Base-by-base conservation (phyloP, 2,113 vertebrate genomes). In the Phalacrocorax pelagicus region DNA sequence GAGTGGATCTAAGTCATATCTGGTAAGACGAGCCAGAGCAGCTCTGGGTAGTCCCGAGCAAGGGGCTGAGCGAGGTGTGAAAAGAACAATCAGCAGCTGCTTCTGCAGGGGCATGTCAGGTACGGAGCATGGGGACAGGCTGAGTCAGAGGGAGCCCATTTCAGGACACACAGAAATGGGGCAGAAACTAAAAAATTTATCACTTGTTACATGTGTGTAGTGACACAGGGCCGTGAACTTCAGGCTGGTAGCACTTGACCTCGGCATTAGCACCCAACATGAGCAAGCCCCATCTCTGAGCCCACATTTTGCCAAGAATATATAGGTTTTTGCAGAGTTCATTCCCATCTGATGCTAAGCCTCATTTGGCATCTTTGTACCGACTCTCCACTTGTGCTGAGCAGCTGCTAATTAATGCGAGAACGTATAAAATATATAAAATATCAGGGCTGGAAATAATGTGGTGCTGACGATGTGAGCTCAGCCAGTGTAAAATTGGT, bases 181-280 rank as follows among this genome's bases (percentile, higher is more conserved):
- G 19, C 32, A n/a, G 63, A 61, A 77, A n/a, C 1, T 6, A 17
- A 62, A 24, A 19, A 5, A 38, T 18, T 1, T 14, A 8, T 16
- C 62, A 1, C 47, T 52, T 9, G 7, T 49, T 7, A 3, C 1
- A 0, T 13, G 65, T 5, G 15, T 7, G 38, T 36, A 23, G 38
- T 15, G 54, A 12, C 55, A 14, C n/a, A 15, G 29, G 54, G 34
- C 44, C 3, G 32, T 8, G 77, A 42, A 26, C 59, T 46, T 12
- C 0, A 4, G 6, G 6, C 44, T n/a, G 46, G 54, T 9, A 8
- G 15, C 10, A 0, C 79, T 40, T 40, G 77, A n/a, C 23, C 55
- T 61, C 1, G 0, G 6, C 36, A 3, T 34, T 6, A 36, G 54
- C 58, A 6, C 52, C 26, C 63, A 27, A 10, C 32, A 9, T 0